Evolutionary conservation across 2,888 invertebrate species (phyloP), one percentile per base, ranked within the genome.

Genomic region (Zygothrica quintamaculata): DNA sequence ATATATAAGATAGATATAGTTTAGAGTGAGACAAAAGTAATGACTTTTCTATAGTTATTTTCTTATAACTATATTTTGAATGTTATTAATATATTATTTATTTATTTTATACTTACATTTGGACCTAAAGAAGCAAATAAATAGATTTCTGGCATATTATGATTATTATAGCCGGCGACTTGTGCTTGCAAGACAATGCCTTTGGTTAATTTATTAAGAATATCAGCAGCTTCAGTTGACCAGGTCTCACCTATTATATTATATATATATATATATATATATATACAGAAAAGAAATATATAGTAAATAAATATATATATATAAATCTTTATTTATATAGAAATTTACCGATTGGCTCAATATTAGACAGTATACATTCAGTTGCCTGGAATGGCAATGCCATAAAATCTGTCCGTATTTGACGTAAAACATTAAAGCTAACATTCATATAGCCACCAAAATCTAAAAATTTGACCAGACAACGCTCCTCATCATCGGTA

Each of bases 381-480:
- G 97, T 95, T 58, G 99, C 97, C 93, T 99, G 99, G 94, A 99
- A 99, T 51, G 99, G 99, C 90, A 99, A 93, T 59, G 95, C 93
- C 93, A 98, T 95, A 91, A 98, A 98, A 92, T 99, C 98, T 52
- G 95, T 95, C 84, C 98, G 94, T 78, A 99, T 98, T 92, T 99
- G 98, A 89, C 97, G 94, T 88, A 99, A 93, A 74, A 94, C 93
- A 55, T 93, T 92, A 77, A 95, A 95, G 80, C 94, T 94, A 53
- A 98, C 93, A 60, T 93, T 93, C 87, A 95, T 94, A 91, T 96
- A 99, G 47, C 99, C 99, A 44, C 99, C 99, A 87, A 97, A 97
- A 92, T 99, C 99, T 47, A 99, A 94, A 90, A 97, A 95, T 91
- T 96, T 96, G 56, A 98, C 95, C 72, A 97, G 93, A 78, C 96